A percentile compares a stretch with the other conserved stretches of the same genome.
Conservation (phyloP, 2,888 invertebrate species). For the Epistrophe eligans region DNA sequence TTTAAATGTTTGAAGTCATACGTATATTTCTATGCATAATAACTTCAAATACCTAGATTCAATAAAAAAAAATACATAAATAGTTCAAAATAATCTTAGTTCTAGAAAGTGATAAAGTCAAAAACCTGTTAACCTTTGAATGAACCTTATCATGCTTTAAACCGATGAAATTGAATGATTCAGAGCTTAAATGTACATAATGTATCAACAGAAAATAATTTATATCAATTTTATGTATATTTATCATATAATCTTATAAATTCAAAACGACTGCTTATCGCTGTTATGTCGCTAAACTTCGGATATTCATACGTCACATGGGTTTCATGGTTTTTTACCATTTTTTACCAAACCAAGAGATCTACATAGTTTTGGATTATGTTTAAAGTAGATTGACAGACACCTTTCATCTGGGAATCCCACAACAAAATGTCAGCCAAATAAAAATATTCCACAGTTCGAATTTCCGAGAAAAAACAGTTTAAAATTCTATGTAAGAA, state of each 20-base stretch:
- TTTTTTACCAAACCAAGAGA: conserved; percentile 1
- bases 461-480: neutral
- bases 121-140: conserved; percentile 2
- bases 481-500: neutral
- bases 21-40: neutral
- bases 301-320: neutral
- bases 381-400: neutral
- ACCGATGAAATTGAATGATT: neutral
- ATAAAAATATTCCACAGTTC: conserved; percentile 9
- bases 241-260: neutral
- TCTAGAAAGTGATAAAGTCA: neutral
- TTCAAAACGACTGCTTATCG: neutral
- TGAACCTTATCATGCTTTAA: neutral
- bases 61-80: neutral
- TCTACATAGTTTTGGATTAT: neutral
- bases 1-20: neutral
- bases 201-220: neutral
- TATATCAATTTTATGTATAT: neutral
- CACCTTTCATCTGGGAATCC: conserved; percentile 5
- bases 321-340: conserved; percentile 2
- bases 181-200: neutral
- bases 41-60: neutral
- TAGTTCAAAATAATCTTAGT: neutral
- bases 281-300: neutral
- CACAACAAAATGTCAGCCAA: neutral